Conservation (phyloP, 2,888 invertebrate species). For the Cyaniris semiargus region DNA sequence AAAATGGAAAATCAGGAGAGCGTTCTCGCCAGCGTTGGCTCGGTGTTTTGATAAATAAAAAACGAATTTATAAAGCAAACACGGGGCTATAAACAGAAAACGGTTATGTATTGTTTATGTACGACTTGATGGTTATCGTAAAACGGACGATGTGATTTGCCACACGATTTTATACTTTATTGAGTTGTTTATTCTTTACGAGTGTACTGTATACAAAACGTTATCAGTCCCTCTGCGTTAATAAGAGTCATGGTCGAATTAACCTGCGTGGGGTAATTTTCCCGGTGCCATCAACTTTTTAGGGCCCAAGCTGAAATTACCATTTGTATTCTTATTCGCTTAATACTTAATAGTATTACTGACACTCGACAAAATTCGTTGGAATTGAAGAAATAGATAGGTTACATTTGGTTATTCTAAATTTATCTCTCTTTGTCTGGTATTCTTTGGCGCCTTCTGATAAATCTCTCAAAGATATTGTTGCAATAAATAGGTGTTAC, state of each 20-base stretch:
- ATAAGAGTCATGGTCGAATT: slow-evolving; percentile 29
- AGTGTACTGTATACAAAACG: slow-evolving; percentile 35
- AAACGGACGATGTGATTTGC: slow-evolving; percentile 44
- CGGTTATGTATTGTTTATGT: slow-evolving; percentile 43
- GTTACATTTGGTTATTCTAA: not conserved
- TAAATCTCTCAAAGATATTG: not conserved
- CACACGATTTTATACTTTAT: slow-evolving; percentile 41
- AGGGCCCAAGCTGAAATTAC: not conserved
- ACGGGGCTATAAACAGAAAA: slow-evolving; percentile 33
- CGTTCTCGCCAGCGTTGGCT: slow-evolving; percentile 1
- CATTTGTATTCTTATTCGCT: not conserved
- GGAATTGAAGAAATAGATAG: no score
- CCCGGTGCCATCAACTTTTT: not conserved
- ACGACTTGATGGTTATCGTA: slow-evolving; percentile 43
- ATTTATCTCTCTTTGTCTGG: not conserved
- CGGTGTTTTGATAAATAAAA: slow-evolving; percentile 26
- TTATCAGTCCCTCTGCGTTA: slow-evolving; percentile 34
- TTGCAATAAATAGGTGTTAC: not conserved
- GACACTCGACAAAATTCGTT: not conserved
- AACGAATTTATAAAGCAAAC: slow-evolving; percentile 32
- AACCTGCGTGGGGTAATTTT: slow-evolving; percentile 24
- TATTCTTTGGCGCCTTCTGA: not conserved
- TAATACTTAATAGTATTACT: not conserved
- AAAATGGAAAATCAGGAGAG: slow-evolving; percentile 25
- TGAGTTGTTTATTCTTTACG: slow-evolving; percentile 33